Evolutionary conservation across 2,888 invertebrate genomes (phyloP).

Genomic region (Eutolmus rufibarbis): DNA sequence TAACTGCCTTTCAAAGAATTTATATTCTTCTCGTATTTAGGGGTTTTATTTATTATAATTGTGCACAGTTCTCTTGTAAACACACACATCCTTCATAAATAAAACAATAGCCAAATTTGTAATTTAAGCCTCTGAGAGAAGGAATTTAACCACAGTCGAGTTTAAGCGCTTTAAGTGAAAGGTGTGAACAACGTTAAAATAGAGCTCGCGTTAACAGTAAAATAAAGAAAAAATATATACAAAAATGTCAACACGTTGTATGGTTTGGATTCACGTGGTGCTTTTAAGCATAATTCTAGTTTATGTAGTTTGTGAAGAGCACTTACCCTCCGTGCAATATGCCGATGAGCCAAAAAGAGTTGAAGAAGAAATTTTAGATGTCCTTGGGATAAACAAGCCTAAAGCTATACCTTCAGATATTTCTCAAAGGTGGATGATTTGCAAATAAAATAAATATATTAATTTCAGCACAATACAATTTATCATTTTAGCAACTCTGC

Average conservation of each 20-base stretch:
- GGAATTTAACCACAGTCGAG: neutral
- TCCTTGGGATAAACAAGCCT: neutral
- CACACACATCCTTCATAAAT: neutral
- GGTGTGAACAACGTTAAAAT: neutral
- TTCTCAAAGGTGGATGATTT: conserved; percentile 59
- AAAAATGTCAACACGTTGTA: neutral
- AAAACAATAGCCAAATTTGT: neutral
- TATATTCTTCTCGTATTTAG: neutral
- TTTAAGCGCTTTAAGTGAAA: neutral
- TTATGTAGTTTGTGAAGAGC: neutral
- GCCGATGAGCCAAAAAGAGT: neutral
- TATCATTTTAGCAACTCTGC: conserved; percentile 56
- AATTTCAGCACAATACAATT: neutral
- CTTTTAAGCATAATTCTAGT: neutral
- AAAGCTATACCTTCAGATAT: neutral
- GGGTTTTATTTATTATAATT: neutral
- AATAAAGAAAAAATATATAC: neutral
- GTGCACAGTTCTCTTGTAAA: neutral
- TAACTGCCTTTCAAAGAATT: neutral
- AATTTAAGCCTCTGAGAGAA: neutral
- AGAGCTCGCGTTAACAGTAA: neutral
- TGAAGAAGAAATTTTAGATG: neutral
- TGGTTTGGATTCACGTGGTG: neutral
- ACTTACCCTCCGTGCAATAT: neutral
- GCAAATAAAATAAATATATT: neutral